Evolutionary conservation across 2,888 invertebrate genomes (phyloP), one percentile per base, ranked within the genome.

Genomic region (Meghimatium bilineatum): DNA sequence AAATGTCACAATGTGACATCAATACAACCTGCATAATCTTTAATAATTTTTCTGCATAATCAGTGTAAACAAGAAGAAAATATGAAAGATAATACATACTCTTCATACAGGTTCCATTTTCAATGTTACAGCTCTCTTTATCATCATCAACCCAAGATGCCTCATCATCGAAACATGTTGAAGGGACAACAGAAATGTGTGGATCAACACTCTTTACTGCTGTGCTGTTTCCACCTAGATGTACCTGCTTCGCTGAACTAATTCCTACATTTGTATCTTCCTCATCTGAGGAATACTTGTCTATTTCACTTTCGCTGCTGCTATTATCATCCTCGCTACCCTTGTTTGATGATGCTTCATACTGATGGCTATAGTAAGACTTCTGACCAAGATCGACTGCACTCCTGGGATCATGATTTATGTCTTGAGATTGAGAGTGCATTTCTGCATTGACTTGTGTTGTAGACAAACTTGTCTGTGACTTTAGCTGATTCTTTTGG

Each of bases 41-140:
- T 49, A 49, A 17, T 17, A 8, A 49, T 17, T 20, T 44, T 44
- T 23, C 56, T 56, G 8, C 56, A 23, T 23, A 56, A 17, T 14
- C 56, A 56, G 44, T 44, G 5, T 44, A 44, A 44, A 44, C 12
- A 8, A 8, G 44, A 14, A 3, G 14, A 17, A 14, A 66, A 32
- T 66, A 66, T 66, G 14, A n/a, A 3, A 44, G 2, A 44, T 72
- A 74, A 74, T 34, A 74, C 78, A 71, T 72, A 83, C 83, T 8
- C 60, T 71, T 83, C 44, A 78, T 29, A 36, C 88, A 89, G 52
- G 85, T 88, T 90, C 89, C 89, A 29, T 91, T 90, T 44, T 90
- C 89, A 85, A 89, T 90, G 86, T 90, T 90, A 89, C 74, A 72
- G 36, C 71, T 71, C 85, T 90, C 91, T 88, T 80, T 80, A 71